Conservation (phyloP, 2,888 invertebrate species). For the Folsomia candida region DNA sequence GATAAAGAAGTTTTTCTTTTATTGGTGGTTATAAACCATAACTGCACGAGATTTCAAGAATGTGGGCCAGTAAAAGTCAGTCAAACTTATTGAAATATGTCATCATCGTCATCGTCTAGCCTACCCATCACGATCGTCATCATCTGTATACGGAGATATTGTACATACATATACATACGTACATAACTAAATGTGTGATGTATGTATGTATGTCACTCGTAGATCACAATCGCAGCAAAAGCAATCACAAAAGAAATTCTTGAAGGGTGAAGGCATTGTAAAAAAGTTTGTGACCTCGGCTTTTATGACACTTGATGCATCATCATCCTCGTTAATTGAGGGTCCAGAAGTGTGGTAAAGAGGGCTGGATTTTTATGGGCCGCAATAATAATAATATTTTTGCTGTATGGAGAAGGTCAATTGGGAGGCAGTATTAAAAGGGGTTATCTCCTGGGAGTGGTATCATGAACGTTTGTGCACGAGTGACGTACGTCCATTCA, state of each 20-base stretch:
- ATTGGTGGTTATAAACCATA: neutral
- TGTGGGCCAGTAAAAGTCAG: neutral
- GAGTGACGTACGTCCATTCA: no score
- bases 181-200: no score
- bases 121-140: neutral
- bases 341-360: neutral
- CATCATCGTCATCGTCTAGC: neutral
- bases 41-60: neutral
- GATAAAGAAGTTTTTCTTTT: neutral
- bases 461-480: no score
- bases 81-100: neutral
- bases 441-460: no score
- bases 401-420: neutral
- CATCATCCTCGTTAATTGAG: neutral
- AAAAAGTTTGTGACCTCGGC: neutral
- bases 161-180: no score
- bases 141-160: no score
- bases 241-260: neutral
- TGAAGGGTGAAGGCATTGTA: neutral
- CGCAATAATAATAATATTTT: neutral
- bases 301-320: neutral
- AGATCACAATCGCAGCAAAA: no score
- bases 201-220: no score
- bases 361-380: neutral
- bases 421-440: no score